phyloP scores from a whole-genome alignment of 2,113 vertebrate species.

The Perccottus glenii region DNA sequence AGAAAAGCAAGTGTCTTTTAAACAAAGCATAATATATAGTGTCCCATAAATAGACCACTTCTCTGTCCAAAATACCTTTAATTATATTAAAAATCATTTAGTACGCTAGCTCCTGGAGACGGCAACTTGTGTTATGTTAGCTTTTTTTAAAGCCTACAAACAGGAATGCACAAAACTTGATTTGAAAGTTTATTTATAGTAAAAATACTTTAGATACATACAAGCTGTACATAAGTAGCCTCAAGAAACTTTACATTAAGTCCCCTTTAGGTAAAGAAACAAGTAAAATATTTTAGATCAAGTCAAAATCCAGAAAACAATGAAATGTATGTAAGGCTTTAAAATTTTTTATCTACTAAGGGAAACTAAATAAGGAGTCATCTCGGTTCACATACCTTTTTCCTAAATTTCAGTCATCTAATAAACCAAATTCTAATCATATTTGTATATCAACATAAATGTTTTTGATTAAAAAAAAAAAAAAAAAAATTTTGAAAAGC shows the following conservation, averaged over 20 bases:
- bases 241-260: slow-evolving; percentile 54
- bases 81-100: too few relatives aligned
- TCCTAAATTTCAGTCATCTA: not conserved
- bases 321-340: slow-evolving; percentile 35
- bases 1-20: too few relatives aligned
- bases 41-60: too few relatives aligned
- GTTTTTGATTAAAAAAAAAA: too few relatives aligned
- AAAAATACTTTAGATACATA: slow-evolving; percentile 83
- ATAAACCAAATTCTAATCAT: not conserved
- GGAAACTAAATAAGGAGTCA: not conserved
- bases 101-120: not conserved
- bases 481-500: not conserved
- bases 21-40: too few relatives aligned
- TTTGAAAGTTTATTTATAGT: slow-evolving; percentile 73
- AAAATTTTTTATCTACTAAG: not conserved
- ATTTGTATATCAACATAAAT: not conserved
- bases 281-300: slow-evolving; percentile 27
- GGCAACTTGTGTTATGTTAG: not conserved
- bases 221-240: slow-evolving; percentile 76
- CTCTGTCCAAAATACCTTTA: too few relatives aligned
- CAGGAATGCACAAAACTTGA: slow-evolving; percentile 14
- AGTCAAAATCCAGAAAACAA: slow-evolving; percentile 41
- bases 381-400: not conserved
- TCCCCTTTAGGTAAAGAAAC: slow-evolving; percentile 47
- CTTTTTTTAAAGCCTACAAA: not conserved